Evolutionary conservation across 2,888 invertebrate species (phyloP), one percentile per base, ranked within the genome.

Genomic region (Taphrorychus bicolor): DNA sequence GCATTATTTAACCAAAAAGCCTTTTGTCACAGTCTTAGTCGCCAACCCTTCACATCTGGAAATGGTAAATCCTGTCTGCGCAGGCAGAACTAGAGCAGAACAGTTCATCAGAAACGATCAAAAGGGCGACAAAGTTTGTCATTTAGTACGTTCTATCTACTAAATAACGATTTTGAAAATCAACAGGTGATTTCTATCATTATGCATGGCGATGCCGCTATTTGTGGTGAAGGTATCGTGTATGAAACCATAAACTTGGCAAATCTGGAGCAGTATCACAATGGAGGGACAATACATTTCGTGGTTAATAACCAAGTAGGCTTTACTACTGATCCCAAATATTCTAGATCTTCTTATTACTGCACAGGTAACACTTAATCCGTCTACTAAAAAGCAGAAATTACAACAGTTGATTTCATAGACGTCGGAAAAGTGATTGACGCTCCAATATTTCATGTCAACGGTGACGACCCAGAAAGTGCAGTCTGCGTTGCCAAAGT

Each of bases 241-340:
- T 96, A 93, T 82, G 97, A 97, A 84, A 96, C 96, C 0, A 94
- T 97, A 88, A 96, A 97, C 82, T 84, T 97, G 84, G 93, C 94
- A 51, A 95, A 97, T 82, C 85, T 97, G 73, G 95, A 95, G 5
- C 92, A 91, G 71, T 97, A 96, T 84, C 95, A 96, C 52, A 95
- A 96, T 1, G 93, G 95, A 78, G 97, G 97, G 64, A 95, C 95
- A 49, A 88, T 97, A 59, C 97, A 97, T 82, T 91, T 97, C 78
- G 95, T 97, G 56, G 94, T 89, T 73, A 97, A 97, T 84, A 97
- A 97, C 83, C 97, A 97, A 86, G 92, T 96, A 83, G 97, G 97
- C 5, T 97, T 97, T 84, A 97, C 97, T 17, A 95, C 95, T 57
- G 95, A 95, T 83, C 95, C 95, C 0, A 83, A 94, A 59, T 89